A percentile compares a stretch with the other conserved stretches of the same genome.
These are phyloP conservation scores for Epirrhoe tristata DNA, from an alignment of 2,888 invertebrate genomes.

Conservation along the genomic window DNA sequence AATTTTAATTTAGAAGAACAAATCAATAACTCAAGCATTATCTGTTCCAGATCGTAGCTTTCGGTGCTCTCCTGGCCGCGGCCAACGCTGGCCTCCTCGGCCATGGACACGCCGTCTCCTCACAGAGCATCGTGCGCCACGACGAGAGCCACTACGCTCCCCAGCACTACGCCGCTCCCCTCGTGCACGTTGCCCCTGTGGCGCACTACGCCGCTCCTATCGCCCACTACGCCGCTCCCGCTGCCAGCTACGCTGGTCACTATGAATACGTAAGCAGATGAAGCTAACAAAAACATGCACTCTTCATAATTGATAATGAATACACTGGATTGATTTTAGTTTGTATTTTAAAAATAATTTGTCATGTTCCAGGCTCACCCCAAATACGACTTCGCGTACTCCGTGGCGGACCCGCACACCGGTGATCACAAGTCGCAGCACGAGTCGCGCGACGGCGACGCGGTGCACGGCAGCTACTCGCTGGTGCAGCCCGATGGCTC, in stretches of 20 bases:
- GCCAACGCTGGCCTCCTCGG: slow-evolving; percentile 75
- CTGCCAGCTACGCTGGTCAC: slow-evolving; percentile 51
- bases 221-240: slow-evolving; percentile 49
- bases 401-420: slow-evolving; percentile 83
- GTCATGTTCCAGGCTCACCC: slow-evolving; percentile 62
- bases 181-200: slow-evolving; percentile 48
- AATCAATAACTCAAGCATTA: background rate
- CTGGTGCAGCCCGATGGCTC: slow-evolving; percentile 82
- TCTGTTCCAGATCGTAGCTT: slow-evolving; percentile 66
- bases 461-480: slow-evolving; percentile 86
- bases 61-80: slow-evolving; percentile 71
- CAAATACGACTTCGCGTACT: slow-evolving; percentile 80
- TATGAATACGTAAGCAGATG: slow-evolving; percentile 51
- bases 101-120: slow-evolving; percentile 63
- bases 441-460: slow-evolving; percentile 81
- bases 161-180: slow-evolving; percentile 44
- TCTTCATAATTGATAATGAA: background rate
- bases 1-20: background rate
- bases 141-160: slow-evolving; percentile 55
- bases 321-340: background rate
- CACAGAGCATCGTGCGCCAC: slow-evolving; percentile 70
- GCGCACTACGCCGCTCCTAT: slow-evolving; percentile 50
- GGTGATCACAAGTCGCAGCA: slow-evolving; percentile 85
- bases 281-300: background rate
- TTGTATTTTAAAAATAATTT: background rate